Base-by-base conservation (phyloP, 1,140 invertebrate species). In the Pogonomyrmex californicus region DNA sequence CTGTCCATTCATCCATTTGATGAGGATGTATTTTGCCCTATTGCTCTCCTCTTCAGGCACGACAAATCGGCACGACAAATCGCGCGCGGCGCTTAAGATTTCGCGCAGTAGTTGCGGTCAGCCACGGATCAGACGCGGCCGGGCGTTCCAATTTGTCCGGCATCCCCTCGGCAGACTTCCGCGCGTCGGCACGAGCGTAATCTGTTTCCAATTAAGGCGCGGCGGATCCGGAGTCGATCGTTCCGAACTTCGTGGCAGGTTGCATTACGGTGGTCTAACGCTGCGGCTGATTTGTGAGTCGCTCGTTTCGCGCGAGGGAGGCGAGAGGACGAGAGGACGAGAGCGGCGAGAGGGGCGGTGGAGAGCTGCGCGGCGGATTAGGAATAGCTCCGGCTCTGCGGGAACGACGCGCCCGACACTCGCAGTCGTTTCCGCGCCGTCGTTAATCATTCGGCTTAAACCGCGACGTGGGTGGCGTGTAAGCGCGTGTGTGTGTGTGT, bases 121-220 rank as follows among this genome's bases (percentile, higher is more conserved):
- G 54, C 66, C 79, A 17, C 51, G 82, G 44, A 85, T 85, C 71
- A 58, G 51, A 70, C 58, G 70, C 76, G 47, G 12, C 44, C 47
- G 60, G 51, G 58, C 7, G 77, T 66, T 75, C 68, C 58, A 87
- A 88, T 88, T 87, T 78, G 81, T 86, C 65, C 82, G 65, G 62
- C 73, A 62, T 76, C 60, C 38, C 17, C 58, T 79, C 68, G 62
- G 63, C 36, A 54, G 47, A n/a, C 47, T 81, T 7, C n/a, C 36
- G 62, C 77, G 77, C 85, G 77, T 63, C 62, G 33, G 49, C 17
- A 83, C 70, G 71, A 87, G 65, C 82, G 66, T 87, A 87, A 87
- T 87, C 82, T 87, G 73, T 66, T 86, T 87, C 82, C 82, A 87
- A 87, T 87, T 87, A 87, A 83, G 82, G 71, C 54, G 54, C 54